Conservation (phyloP, 2,888 invertebrate species). For the Philonicus albiceps region DNA sequence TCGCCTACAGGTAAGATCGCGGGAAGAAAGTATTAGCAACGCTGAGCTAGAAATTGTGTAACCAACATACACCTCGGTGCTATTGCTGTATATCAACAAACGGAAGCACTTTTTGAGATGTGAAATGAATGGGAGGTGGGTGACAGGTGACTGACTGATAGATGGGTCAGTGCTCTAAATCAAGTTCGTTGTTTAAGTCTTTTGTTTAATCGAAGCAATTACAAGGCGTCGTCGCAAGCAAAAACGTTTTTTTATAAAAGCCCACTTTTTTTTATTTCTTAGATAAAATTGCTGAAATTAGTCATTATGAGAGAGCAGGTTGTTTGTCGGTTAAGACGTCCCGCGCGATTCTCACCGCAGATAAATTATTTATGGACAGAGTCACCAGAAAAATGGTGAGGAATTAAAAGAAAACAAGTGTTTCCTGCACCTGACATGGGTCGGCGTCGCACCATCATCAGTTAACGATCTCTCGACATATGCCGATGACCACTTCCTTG, state of each 20-base stretch:
- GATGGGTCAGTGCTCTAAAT: constrained; percentile 30
- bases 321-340: background rate
- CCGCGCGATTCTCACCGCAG: background rate
- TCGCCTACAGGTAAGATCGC: constrained; percentile 26
- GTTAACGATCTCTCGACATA: constrained; percentile 31
- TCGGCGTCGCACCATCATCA: background rate
- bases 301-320: background rate
- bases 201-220: constrained; percentile 29
- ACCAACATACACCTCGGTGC: background rate
- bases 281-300: background rate
- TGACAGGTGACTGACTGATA: constrained; percentile 26
- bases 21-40: background rate
- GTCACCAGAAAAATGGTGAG: background rate
- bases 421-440: constrained; percentile 43
- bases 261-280: background rate
- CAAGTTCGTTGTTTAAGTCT: constrained; percentile 46
- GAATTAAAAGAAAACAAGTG: constrained; percentile 40
- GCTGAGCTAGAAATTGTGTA: constrained; percentile 9
- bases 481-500: constrained; percentile 39
- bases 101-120: constrained; percentile 17
- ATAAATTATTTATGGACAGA: constrained; percentile 6
- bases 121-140: constrained; percentile 27
- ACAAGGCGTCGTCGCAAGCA: background rate
- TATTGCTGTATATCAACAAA: background rate
- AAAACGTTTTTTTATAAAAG: background rate